Percentiles rank a stretch among this genome's conserved stretches.
Evolutionary conservation across 2,888 invertebrate genomes (phyloP).

Genomic region (Frankliniella intonsa): DNA sequence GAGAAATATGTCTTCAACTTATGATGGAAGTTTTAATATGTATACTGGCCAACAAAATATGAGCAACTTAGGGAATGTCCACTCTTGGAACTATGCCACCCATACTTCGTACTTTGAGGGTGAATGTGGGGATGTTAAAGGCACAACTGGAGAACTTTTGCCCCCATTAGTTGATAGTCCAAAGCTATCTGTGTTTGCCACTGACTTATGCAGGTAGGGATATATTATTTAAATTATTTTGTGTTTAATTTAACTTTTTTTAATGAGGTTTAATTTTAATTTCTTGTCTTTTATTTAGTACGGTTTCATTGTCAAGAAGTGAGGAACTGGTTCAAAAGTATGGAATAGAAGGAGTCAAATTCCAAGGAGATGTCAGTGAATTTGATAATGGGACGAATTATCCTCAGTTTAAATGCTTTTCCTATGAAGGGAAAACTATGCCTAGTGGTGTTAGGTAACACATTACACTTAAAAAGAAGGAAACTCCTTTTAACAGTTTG

Average conservation of each 20-base stretch:
- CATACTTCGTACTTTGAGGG: constrained; percentile 54
- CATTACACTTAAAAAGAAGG: neutral
- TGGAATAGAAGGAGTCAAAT: constrained; percentile 53
- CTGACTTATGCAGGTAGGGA: constrained; percentile 74
- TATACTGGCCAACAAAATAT: constrained; percentile 66
- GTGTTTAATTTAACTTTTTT: constrained; percentile 28
- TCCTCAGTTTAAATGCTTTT: constrained; percentile 64
- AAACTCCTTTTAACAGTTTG: neutral
- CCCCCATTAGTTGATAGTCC: constrained; percentile 59
- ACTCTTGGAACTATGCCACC: constrained; percentile 63
- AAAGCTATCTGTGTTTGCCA: constrained; percentile 61
- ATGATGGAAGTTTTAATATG: constrained; percentile 74
- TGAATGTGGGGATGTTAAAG: constrained; percentile 64
- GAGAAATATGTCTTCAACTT: constrained; percentile 67
- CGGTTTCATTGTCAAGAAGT: constrained; percentile 33
- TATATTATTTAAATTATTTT: neutral
- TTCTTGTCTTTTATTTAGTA: constrained; percentile 31
- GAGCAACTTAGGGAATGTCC: constrained; percentile 60
- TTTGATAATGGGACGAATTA: constrained; percentile 68
- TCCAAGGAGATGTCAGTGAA: constrained; percentile 55
- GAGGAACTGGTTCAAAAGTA: constrained; percentile 37
- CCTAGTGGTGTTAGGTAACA: neutral
- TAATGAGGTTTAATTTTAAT: neutral
- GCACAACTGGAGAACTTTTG: constrained; percentile 76
- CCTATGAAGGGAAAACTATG: constrained; percentile 43